phyloP scores from a whole-genome alignment of 2,888 invertebrate genomes.

The Lycia hirtaria region DNA sequence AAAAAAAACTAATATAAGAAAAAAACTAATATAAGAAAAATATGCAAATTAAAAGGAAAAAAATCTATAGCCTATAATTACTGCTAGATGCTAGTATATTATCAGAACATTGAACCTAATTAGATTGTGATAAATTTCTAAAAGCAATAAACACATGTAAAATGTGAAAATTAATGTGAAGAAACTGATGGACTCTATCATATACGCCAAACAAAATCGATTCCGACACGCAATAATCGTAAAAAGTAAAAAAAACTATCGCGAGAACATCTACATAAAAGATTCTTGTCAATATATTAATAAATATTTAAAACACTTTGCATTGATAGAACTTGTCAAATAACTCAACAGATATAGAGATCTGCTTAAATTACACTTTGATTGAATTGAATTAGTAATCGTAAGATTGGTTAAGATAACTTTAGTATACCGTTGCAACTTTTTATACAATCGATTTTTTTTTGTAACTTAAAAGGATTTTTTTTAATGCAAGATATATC shows the following conservation, averaged over 20 bases:
- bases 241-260: conserved; percentile 7
- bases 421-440: neutral
- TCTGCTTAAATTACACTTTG: conserved; percentile 5
- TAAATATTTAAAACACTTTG: conserved; percentile 2
- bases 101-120: neutral
- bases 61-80: no score
- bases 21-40: no score
- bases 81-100: neutral
- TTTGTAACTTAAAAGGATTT: no score
- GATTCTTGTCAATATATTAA: neutral
- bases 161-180: conserved; percentile 1
- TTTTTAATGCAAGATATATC: no score
- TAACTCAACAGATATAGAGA: neutral
- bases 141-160: neutral
- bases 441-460: no score
- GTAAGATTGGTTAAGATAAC: neutral
- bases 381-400: neutral
- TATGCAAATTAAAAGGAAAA: no score
- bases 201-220: neutral
- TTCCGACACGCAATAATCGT: conserved; percentile 9
- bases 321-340: neutral
- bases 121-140: neutral
- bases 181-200: neutral
- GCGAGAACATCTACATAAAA: neutral
- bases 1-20: no score